Percentiles rank a stretch among this genome's conserved stretches.
phyloP scores from a whole-genome alignment of 23 tunicate genomes.

The Trididemnum clinides region DNA sequence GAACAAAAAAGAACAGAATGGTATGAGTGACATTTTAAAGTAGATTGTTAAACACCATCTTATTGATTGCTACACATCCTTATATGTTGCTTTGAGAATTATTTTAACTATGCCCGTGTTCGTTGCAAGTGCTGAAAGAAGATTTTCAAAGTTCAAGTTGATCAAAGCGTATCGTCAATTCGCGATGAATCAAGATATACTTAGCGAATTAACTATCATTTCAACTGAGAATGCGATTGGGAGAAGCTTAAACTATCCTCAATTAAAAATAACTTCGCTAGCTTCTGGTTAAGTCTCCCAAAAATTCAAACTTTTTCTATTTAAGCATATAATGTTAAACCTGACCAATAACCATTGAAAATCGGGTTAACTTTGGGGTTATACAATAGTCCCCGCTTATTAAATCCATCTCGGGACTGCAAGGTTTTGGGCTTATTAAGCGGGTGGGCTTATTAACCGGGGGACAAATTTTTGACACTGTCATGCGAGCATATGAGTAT shows the following conservation, averaged over 20 bases:
- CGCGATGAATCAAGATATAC: not conserved
- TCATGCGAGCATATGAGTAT: too few relatives aligned
- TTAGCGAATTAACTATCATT: not conserved
- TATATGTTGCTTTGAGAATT: not conserved
- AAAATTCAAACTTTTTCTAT: too few relatives aligned
- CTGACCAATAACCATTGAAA: too few relatives aligned
- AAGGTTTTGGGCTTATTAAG: too few relatives aligned
- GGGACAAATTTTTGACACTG: too few relatives aligned
- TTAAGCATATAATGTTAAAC: too few relatives aligned
- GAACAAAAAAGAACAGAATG: too few relatives aligned
- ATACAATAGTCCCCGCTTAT: too few relatives aligned
- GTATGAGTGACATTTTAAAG: not conserved
- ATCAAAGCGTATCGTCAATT: not conserved
- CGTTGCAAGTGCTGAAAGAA: not conserved
- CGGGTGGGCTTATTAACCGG: too few relatives aligned
- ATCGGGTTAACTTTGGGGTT: too few relatives aligned
- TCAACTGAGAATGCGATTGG: not conserved
- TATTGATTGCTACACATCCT: not conserved
- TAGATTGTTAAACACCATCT: not conserved
- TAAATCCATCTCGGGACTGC: too few relatives aligned
- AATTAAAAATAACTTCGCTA: not conserved
- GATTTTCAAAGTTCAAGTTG: not conserved
- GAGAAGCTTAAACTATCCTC: not conserved
- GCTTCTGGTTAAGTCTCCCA: too few relatives aligned
- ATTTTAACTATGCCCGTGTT: not conserved